phyloP scores from a whole-genome alignment of 1,140 invertebrate species.

The Nymphalis io region DNA sequence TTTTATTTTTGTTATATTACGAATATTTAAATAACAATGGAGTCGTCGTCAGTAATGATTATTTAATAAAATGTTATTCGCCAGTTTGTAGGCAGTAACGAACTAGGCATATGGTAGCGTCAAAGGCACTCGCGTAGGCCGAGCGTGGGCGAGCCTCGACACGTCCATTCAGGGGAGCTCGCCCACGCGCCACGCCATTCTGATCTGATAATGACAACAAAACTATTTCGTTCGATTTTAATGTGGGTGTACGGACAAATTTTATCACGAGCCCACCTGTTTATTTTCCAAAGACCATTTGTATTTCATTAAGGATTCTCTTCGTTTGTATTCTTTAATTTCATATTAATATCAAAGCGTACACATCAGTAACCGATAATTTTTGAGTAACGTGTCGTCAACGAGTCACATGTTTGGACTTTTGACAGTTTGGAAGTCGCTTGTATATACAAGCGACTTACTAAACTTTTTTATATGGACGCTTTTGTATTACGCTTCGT shows the following conservation, averaged over 20 bases:
- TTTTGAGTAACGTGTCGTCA: too few species aligned
- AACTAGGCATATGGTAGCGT: conserved; percentile 22
- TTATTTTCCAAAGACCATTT: conserved; percentile 16
- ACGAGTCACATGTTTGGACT: too few species aligned
- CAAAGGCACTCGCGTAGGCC: conserved; percentile 46
- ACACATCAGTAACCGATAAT: too few species aligned
- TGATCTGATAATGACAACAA: conserved; percentile 62
- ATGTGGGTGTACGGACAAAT: conserved; percentile 43
- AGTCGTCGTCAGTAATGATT: too few species aligned
- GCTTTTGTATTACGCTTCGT: too few species aligned
- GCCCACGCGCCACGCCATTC: conserved; percentile 56
- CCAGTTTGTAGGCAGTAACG: conserved; percentile 8
- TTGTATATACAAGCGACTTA: too few species aligned
- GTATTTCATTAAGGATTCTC: neutral
- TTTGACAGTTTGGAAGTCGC: too few species aligned
- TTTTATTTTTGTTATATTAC: too few species aligned
- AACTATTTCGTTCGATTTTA: conserved; percentile 48
- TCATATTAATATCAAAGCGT: too few species aligned
- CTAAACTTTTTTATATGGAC: too few species aligned
- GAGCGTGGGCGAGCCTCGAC: conserved; percentile 54
- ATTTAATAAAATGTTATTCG: conserved; percentile 1
- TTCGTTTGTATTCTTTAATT: neutral
- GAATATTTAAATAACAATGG: too few species aligned
- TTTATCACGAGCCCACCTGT: conserved; percentile 31
- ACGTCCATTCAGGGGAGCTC: conserved; percentile 64